A percentile compares a stretch with the other conserved stretches of the same genome.
Conservation (phyloP, 2,888 invertebrate genomes). For the Stenolophus ochropezus region DNA sequence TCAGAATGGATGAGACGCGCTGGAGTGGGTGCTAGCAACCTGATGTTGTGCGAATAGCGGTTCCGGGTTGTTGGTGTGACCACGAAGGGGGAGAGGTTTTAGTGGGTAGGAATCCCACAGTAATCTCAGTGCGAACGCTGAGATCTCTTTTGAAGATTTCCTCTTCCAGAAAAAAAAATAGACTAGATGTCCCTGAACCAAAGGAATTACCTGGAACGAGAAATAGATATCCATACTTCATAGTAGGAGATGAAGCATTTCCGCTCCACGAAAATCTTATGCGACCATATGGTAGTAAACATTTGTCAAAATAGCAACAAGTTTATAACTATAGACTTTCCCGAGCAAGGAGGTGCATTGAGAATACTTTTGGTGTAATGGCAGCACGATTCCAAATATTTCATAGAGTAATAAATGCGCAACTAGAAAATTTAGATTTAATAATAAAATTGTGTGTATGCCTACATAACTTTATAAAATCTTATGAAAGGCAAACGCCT, state of each 20-base stretch:
- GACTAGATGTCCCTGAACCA: conserved; percentile 63
- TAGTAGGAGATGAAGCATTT: conserved; percentile 67
- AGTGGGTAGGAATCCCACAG: too few relatives aligned
- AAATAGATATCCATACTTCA: conserved; percentile 64
- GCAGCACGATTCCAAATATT: conserved; percentile 7
- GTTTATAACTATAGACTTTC: conserved; percentile 30
- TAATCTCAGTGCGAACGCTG: too few relatives aligned
- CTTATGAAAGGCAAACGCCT: neutral
- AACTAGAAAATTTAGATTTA: neutral
- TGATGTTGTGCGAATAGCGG: too few relatives aligned
- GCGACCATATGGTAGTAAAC: conserved; percentile 62
- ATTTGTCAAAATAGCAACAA: conserved; percentile 46
- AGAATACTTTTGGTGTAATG: conserved; percentile 57
- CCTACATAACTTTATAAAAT: neutral
- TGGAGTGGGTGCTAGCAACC: too few relatives aligned
- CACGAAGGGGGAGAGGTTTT: too few relatives aligned
- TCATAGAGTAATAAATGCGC: neutral
- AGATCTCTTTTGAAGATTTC: too few relatives aligned
- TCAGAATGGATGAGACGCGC: too few relatives aligned
- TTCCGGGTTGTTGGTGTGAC: too few relatives aligned
- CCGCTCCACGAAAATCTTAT: conserved; percentile 62
- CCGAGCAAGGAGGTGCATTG: conserved; percentile 26
- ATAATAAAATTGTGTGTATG: too few relatives aligned
- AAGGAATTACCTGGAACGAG: conserved; percentile 63
- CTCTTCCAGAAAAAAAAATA: too few relatives aligned